phyloP scores from a whole-genome alignment of 2,888 invertebrate species.

The Athrips mouffetella region DNA sequence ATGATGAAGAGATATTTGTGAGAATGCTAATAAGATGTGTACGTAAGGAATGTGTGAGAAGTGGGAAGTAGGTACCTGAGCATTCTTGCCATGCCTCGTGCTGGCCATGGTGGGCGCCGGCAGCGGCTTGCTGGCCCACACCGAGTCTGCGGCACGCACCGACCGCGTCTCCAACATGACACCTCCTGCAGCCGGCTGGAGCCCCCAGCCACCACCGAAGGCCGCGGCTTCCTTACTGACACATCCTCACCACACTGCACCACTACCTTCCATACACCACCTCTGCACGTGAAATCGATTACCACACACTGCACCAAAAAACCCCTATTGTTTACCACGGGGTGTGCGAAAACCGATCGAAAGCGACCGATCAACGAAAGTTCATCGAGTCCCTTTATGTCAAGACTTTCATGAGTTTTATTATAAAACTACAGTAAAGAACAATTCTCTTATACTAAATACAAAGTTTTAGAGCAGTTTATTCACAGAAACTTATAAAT shows the following conservation, averaged over 20 bases:
- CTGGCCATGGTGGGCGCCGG: constrained; percentile 77
- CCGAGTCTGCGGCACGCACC: constrained; percentile 84
- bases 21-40: no score
- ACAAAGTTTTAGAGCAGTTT: constrained; percentile 34
- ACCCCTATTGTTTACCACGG: constrained; percentile 54
- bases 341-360: constrained; percentile 63
- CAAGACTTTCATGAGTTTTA: not conserved
- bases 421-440: constrained; percentile 6
- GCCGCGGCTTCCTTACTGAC: constrained; percentile 52
- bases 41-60: not conserved
- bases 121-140: constrained; percentile 81
- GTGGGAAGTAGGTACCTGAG: constrained; percentile 69
- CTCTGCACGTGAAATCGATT: constrained; percentile 33
- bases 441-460: constrained; percentile 20
- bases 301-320: constrained; percentile 27
- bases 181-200: constrained; percentile 45
- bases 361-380: constrained; percentile 46
- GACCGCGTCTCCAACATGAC: constrained; percentile 87
- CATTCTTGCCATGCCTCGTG: constrained; percentile 82
- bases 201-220: constrained; percentile 30
- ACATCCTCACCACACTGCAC: constrained; percentile 43
- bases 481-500: constrained; percentile 44
- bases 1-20: not conserved
- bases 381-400: constrained; percentile 31
- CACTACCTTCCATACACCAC: constrained; percentile 24